Conservation (phyloP, 1,140 invertebrate genomes). For the Drosophila dunni region DNA sequence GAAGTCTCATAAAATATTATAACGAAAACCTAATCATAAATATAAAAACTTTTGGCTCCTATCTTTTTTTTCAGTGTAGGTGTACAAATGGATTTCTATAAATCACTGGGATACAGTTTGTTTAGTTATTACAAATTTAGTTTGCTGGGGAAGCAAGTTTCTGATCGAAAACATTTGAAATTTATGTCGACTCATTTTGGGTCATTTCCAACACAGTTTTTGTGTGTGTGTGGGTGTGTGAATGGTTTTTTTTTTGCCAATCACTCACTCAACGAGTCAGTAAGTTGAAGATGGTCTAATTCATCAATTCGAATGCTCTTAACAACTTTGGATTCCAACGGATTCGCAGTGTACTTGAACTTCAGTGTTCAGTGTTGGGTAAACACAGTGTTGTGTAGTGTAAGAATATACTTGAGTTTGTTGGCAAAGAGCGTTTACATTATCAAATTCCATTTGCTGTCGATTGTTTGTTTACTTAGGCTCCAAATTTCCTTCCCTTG, state of each 20-base stretch:
- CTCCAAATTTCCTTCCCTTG: neutral
- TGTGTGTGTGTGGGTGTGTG: too few relatives aligned
- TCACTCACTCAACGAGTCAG: neutral
- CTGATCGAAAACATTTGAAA: too few relatives aligned
- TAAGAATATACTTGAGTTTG: constrained; percentile 3
- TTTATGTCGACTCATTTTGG: too few relatives aligned
- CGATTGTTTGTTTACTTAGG: constrained; percentile 67
- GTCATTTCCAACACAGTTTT: too few relatives aligned
- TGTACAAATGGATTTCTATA: too few relatives aligned
- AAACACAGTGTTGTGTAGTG: constrained; percentile 2
- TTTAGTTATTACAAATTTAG: too few relatives aligned
- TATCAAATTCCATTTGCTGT: constrained; percentile 38
- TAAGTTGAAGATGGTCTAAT: neutral
- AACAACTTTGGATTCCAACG: neutral
- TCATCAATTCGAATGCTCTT: neutral
- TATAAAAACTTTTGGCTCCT: too few relatives aligned
- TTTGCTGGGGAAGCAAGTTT: too few relatives aligned
- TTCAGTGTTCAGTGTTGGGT: constrained; percentile 7
- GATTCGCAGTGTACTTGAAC: neutral
- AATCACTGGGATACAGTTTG: too few relatives aligned
- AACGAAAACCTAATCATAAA: too few relatives aligned
- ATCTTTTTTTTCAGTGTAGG: too few relatives aligned
- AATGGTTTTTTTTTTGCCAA: neutral
- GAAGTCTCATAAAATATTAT: too few relatives aligned
- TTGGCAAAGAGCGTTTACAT: constrained; percentile 26